A percentile compares a stretch with the other conserved stretches of the same genome.
Conservation (phyloP, 2,113 vertebrate species). For the Semicossyphus pulcher region DNA sequence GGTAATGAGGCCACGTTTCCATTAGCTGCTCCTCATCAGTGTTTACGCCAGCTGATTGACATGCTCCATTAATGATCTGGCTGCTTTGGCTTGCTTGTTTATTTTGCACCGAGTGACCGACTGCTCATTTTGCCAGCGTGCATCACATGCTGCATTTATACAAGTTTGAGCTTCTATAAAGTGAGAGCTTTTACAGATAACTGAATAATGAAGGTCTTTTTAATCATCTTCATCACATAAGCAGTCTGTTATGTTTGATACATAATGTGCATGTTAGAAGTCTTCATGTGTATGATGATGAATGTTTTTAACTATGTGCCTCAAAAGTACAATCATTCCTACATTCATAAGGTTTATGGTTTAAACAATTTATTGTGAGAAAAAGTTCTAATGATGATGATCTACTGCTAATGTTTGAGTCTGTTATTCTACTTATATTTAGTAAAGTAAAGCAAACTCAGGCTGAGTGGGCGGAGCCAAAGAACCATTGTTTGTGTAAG, state of each 20-base stretch:
- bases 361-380: not conserved
- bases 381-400: conserved; percentile 41
- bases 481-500: no score
- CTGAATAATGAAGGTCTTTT: not conserved
- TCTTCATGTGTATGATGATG: not conserved
- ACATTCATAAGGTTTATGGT: not conserved
- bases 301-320: not conserved
- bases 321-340: not conserved
- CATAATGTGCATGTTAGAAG: conserved; percentile 8
- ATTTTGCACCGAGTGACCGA: conserved; percentile 29
- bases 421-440: not conserved
- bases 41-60: conserved; percentile 45
- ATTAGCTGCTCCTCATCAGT: conserved; percentile 49
- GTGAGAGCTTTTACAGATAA: conserved; percentile 8
- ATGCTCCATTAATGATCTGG: conserved; percentile 44
- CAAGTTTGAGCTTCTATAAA: conserved; percentile 10
- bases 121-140: conserved; percentile 19
- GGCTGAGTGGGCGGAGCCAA: no score
- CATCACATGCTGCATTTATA: conserved; percentile 29
- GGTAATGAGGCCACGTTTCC: conserved; percentile 47
- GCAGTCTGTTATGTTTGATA: not conserved
- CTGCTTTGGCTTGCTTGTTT: conserved; percentile 62
- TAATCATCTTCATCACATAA: conserved; percentile 6
- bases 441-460: no score
- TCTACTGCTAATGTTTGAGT: conserved; percentile 4